Conservation (phyloP, 64 coral and sea anemone genomes). For the Actinia tenebrosa region DNA sequence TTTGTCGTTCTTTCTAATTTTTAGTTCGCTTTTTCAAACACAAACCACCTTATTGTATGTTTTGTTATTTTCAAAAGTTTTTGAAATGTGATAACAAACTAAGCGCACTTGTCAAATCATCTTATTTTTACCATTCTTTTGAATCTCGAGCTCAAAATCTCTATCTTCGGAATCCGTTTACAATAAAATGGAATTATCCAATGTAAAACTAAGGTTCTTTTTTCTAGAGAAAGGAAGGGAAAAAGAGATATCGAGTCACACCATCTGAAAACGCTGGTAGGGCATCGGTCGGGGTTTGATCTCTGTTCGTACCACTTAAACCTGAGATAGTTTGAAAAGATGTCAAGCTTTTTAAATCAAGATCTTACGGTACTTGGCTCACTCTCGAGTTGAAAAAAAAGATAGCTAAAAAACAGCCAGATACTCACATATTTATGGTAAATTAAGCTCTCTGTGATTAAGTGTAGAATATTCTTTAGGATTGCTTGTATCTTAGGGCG, state of each 20-base stretch:
- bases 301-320: conserved; percentile 1
- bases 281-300: neutral
- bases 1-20: no score
- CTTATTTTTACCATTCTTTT: neutral
- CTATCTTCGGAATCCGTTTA: neutral
- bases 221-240: neutral
- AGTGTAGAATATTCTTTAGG: neutral
- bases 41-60: neutral
- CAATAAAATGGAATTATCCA: neutral
- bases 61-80: neutral
- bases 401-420: neutral
- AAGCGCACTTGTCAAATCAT: neutral
- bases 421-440: neutral
- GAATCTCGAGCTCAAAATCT: neutral
- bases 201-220: neutral
- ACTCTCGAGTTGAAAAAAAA: neutral
- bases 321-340: neutral
- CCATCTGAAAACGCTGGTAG: neutral
- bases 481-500: neutral
- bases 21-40: no score
- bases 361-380: neutral
- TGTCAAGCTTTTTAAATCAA: neutral
- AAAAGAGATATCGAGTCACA: neutral
- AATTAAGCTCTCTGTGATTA: neutral
- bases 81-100: neutral